A percentile compares a stretch with the other conserved stretches of the same genome.
phyloP scores from a whole-genome alignment of 92 coral and sea anemone species.

The Porites rus region DNA sequence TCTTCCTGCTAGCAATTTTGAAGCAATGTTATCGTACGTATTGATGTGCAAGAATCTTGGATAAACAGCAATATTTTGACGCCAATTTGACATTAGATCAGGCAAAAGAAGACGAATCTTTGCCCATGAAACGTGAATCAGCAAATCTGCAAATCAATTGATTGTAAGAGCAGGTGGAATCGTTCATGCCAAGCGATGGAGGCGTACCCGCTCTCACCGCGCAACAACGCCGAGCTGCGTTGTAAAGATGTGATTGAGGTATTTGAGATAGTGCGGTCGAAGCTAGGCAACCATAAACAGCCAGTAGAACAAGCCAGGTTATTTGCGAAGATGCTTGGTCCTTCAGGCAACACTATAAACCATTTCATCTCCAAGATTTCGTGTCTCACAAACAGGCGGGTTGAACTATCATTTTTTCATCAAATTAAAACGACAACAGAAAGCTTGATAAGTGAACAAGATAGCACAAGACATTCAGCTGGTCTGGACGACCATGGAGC shows the following conservation, averaged over 20 bases:
- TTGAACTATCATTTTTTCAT: background rate
- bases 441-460: background rate
- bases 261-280: background rate
- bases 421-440: constrained; percentile 16
- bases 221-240: background rate
- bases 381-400: background rate
- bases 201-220: background rate
- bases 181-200: constrained; percentile 2
- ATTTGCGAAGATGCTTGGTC: constrained; percentile 10
- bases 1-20: background rate
- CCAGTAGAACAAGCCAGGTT: background rate
- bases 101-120: background rate
- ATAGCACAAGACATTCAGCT: background rate
- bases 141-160: background rate
- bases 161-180: constrained; percentile 6
- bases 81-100: background rate
- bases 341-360: background rate
- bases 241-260: constrained; percentile 24
- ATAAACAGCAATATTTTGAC: constrained; percentile 5
- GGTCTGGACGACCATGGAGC: background rate
- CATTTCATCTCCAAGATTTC: constrained; percentile 26
- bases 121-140: background rate
- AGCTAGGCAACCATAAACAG: background rate
- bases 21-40: constrained; percentile 8
- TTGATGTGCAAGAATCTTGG: background rate